Base-by-base conservation (phyloP, 2,888 invertebrate genomes). In the Antheraea assamensis region DNA sequence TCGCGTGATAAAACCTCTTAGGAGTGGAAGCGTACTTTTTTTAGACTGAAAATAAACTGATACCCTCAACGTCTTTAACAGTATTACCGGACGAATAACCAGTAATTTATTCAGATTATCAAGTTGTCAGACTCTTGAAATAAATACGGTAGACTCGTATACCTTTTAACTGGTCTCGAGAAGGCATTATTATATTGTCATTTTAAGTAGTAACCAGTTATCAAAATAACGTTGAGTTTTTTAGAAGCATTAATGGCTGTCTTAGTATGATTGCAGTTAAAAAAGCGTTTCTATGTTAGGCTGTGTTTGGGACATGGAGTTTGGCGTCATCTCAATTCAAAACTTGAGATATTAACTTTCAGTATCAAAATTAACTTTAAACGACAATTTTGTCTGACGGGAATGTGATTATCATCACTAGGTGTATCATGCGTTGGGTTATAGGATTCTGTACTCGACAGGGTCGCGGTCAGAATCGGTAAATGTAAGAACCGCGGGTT, bases 181-280 rank as follows among this genome's bases (percentile, higher is more conserved):
- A 64, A 64, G 61, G 27, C 61, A 30, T 30, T 64, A 64, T 64
- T 64, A 64, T 64, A 64, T 30, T 64, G 61, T 64, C 61, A 64
- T 64, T 64, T 64, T 64, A 64, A 64, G 30, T 15, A 30, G 61
- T 17, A 64, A 64, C 30, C 30, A 30, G 17, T 64, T 17, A 64
- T 64, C 27, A 64, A 64, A 61, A 4, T 17, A 61, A 30, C 27
- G 27, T 27, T 5, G 27, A 64, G 61, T 64, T 30, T 64, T 24
- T 64, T 30, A 64, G 17, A 64, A 42, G 42, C 30, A 15, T 17
- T 64, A 64, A 64, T 64, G 3, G 61, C 2, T 30, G 58, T 58
- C 58, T 10, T 58, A 55, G 5, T 58, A 58, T 58, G 58, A 10
- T 58, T 58, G 61, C 30, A 5, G 27, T 64, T 64, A 17, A 64